Percentiles rank a stretch among this genome's conserved stretches.
Evolutionary conservation across 2,888 invertebrate species (phyloP).

Genomic region (Cylloceria caligata): DNA sequence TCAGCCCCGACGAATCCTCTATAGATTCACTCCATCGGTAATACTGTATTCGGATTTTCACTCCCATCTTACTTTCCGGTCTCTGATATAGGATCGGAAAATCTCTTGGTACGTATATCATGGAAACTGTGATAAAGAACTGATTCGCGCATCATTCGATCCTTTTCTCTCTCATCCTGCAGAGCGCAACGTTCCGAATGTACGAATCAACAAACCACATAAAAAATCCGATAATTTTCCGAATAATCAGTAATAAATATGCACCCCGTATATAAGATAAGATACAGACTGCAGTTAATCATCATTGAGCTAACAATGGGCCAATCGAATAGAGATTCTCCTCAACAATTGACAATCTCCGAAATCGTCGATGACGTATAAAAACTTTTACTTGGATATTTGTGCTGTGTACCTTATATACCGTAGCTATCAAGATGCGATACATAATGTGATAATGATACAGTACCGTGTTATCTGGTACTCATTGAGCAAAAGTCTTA

Average conservation of each 20-base stretch:
- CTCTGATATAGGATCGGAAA: constrained; percentile 14
- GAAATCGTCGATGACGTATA: background rate
- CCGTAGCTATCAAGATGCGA: constrained; percentile 11
- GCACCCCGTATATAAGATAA: background rate
- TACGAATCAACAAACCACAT: background rate
- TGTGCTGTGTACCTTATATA: background rate
- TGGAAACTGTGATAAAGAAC: background rate
- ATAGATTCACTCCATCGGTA: constrained; percentile 9
- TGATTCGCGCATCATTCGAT: background rate
- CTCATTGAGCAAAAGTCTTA: constrained; percentile 14
- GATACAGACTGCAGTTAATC: background rate
- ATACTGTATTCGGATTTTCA: constrained; percentile 4
- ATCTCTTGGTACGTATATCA: background rate
- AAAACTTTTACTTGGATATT: background rate
- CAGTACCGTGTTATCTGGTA: constrained; percentile 1
- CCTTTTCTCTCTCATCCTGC: background rate
- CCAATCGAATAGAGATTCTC: background rate
- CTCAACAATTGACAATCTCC: background rate
- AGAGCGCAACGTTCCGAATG: background rate
- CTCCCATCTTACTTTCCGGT: background rate
- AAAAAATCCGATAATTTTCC: background rate
- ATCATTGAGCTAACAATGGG: background rate
- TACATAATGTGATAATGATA: constrained; percentile 19
- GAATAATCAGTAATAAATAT: background rate
- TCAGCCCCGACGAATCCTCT: constrained; percentile 11